Percentiles rank a stretch among this genome's conserved stretches.
Evolutionary conservation across 2,888 invertebrate species (phyloP).

Genomic region (Deroplatys truncata): DNA sequence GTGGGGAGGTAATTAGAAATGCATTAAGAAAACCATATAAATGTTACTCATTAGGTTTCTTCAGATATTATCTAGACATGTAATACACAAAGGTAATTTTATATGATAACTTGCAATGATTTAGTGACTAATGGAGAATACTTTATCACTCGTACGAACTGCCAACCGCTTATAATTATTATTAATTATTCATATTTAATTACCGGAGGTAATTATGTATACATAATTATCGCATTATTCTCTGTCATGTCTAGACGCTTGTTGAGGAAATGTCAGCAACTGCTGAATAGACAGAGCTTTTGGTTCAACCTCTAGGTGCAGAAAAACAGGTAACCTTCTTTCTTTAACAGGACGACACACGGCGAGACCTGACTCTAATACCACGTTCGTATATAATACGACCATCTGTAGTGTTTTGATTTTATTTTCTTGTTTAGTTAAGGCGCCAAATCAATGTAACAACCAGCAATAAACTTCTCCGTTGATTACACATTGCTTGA

Average conservation of each 20-base stretch:
- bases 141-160: not conserved
- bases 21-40: too few species aligned
- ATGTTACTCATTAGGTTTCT: too few species aligned
- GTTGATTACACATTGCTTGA: not conserved
- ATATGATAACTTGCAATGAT: not conserved
- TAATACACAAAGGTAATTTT: not conserved
- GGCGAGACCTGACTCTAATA: not conserved
- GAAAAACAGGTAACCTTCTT: not conserved
- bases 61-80: too few species aligned
- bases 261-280: not conserved
- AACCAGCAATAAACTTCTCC: not conserved
- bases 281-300: not conserved
- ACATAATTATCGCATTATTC: not conserved
- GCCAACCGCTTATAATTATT: not conserved
- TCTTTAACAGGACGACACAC: not conserved
- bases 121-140: not conserved
- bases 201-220: not conserved
- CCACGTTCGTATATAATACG: not conserved
- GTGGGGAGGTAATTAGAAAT: too few species aligned
- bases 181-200: not conserved
- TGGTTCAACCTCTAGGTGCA: not conserved
- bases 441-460: not conserved
- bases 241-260: not conserved
- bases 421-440: not conserved
- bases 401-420: not conserved